Evolutionary conservation across 1,140 invertebrate species (phyloP), one percentile per base, ranked within the genome.

Genomic region (Procambarus clarkii): DNA sequence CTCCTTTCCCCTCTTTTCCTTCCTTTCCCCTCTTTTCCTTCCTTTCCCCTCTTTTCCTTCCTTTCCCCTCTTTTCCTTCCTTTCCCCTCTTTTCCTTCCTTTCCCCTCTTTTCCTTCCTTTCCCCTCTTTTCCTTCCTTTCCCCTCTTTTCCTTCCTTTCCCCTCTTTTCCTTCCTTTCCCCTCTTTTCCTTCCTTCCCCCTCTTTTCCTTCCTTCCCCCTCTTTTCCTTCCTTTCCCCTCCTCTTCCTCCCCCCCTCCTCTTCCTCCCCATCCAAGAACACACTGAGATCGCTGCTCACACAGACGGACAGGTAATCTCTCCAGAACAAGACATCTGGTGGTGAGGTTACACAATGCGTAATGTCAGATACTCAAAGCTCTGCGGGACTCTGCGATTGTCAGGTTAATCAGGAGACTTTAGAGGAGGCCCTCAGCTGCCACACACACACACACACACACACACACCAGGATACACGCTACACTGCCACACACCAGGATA

Each of bases 101-200:
- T 77, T 77, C 74, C 74, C 45, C 74, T 77, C 74, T 77, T n/a
- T 77, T 45, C n/a, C 74, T 77, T 45, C 45, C 74, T 77, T 45
- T 34, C 74, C 45, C 74, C 45, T 45, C 45, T 45, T 77, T 45
- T 77, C 74, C 45, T 45, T 77, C 74, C 45, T 45, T 77, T 18
- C 45, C 74, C 45, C 74, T 77, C 74, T 77, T 45, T 77, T 45
- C 45, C 74, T 69, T n/a, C n/a, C 64, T 69, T 69, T 69, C 64
- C 13, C 64, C n/a, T 3, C 71, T 76, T 76, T 13, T 21, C 71
- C 44, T 76, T 21, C 71, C 21, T 21, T 8, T 1, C 44, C 44
- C 71, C 21, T 13, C 7, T 44, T 8, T 21, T 21, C 71, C 9
- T 76, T 76, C 21, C 71, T 21, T 1, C 34, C 0, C 34, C 34